Percentiles rank a stretch among this genome's conserved stretches.
These are phyloP conservation scores for Lepilemur septentrionalis DNA, from an alignment of 2,797 vertebrate genomes.

Conservation along the genomic window DNA sequence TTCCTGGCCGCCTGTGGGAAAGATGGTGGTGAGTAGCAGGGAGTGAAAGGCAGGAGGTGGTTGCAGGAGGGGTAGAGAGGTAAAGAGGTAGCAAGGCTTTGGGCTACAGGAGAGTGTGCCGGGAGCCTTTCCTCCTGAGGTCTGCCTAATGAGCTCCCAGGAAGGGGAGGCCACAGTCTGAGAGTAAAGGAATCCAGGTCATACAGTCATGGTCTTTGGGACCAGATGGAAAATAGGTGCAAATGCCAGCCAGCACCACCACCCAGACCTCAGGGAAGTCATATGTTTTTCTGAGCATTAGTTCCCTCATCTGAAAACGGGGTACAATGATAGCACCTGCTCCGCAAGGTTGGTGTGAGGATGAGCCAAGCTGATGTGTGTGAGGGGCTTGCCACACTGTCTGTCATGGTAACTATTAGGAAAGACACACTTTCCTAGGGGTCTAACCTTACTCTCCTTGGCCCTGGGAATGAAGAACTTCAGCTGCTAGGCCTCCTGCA, in stretches of 20 bases:
- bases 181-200: not conserved
- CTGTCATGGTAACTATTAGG: not conserved
- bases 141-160: not conserved
- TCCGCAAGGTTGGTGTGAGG: not conserved
- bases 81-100: not conserved
- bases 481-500: not conserved
- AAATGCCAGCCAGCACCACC: not conserved
- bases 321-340: not conserved
- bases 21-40: constrained; percentile 60
- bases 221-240: not conserved
- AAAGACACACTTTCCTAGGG: not conserved
- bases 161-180: not conserved
- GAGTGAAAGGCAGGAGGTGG: not conserved
- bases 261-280: not conserved
- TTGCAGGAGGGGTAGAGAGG: not conserved
- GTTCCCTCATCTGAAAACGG: not conserved
- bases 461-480: not conserved
- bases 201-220: not conserved
- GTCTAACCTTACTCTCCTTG: not conserved
- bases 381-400: no score
- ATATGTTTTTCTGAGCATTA: not conserved
- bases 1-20: constrained; percentile 94
- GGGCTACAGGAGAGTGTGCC: not conserved
- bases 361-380: fast-evolving
- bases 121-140: not conserved